Conservation (phyloP, 2,888 invertebrate species). For the Cosmopolites sordidus region DNA sequence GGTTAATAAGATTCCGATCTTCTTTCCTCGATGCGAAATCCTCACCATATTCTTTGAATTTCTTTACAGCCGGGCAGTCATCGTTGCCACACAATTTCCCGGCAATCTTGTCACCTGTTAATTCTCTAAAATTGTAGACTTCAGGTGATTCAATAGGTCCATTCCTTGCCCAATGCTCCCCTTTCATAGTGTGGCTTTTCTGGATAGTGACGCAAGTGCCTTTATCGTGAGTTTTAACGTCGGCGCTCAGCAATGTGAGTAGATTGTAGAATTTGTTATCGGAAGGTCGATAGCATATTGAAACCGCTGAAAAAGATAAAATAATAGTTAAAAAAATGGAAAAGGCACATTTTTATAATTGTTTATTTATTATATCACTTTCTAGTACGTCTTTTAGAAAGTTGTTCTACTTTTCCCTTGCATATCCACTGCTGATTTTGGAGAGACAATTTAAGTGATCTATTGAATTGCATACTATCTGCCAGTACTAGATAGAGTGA, state of each 20-base stretch:
- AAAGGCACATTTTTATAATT: no score
- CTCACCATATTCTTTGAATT: slow-evolving; percentile 44
- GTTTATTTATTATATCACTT: no score
- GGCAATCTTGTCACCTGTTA: slow-evolving; percentile 39
- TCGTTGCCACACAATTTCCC: slow-evolving; percentile 38
- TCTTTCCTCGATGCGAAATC: background rate
- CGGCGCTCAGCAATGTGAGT: slow-evolving; percentile 15
- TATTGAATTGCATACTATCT: no score
- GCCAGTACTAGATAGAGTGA: no score
- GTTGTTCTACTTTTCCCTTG: no score
- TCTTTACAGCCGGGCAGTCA: slow-evolving; percentile 44
- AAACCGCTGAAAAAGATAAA: slow-evolving; percentile 25
- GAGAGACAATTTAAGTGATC: no score
- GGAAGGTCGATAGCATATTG: slow-evolving; percentile 35
- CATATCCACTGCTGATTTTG: no score
- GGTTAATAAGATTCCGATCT: no score
- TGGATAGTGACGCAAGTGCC: slow-evolving; percentile 12
- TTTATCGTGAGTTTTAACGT: slow-evolving; percentile 20
- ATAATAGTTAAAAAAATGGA: background rate
- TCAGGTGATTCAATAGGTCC: background rate
- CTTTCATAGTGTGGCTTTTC: slow-evolving; percentile 6
- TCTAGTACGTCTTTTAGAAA: no score
- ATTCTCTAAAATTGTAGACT: slow-evolving; percentile 17
- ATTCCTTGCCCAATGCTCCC: background rate
- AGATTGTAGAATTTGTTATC: slow-evolving; percentile 36